Evolutionary conservation across 2,113 vertebrate genomes (phyloP).

Genomic region (Ramphastos sulfuratus): DNA sequence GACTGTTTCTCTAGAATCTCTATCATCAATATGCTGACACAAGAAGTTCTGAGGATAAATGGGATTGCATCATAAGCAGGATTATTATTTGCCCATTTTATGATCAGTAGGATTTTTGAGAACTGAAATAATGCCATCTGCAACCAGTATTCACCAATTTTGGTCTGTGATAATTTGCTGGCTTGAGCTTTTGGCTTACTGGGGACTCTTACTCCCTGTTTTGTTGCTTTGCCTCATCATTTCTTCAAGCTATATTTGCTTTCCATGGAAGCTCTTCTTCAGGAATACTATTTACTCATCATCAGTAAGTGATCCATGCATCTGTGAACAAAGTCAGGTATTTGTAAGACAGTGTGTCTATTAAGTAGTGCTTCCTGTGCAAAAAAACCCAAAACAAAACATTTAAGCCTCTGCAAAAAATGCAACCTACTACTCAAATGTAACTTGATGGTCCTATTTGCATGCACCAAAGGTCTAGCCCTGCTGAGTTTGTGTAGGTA

Average conservation of each 20-base stretch:
- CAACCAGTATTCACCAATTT: neutral
- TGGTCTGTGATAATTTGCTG: neutral
- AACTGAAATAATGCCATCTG: neutral
- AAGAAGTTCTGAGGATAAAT: neutral
- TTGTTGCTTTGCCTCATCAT: neutral
- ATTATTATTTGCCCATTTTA: neutral
- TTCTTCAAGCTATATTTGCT: neutral
- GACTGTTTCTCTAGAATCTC: neutral
- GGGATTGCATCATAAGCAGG: neutral
- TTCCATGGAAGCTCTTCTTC: neutral
- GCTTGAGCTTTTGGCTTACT: neutral
- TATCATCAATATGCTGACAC: neutral
- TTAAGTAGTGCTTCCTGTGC: neutral
- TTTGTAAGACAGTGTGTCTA: neutral
- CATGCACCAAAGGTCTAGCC: neutral
- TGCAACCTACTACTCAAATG: neutral
- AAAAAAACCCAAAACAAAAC: neutral
- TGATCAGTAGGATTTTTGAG: neutral
- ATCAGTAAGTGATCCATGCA: neutral
- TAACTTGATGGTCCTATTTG: neutral
- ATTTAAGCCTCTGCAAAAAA: neutral
- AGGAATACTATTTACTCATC: neutral
- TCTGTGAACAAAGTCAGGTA: neutral
- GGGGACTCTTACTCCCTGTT: neutral
- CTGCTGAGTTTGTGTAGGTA: neutral